These are phyloP conservation scores for Philypnodon macrostomus DNA, from an alignment of 2,797 vertebrate species.

Conservation along the genomic window DNA sequence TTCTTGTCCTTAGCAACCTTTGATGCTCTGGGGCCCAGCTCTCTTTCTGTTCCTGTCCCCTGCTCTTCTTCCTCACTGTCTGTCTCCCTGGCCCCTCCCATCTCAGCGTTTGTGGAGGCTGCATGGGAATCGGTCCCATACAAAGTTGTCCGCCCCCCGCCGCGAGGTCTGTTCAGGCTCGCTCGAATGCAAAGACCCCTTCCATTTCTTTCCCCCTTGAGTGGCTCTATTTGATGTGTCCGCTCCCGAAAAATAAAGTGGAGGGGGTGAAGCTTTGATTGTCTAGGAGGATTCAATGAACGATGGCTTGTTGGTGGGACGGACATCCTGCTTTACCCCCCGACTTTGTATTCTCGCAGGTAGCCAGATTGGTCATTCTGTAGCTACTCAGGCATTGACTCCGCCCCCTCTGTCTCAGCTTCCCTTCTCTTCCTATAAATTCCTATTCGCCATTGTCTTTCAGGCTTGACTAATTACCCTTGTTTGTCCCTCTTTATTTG, in stretches of 20 bases:
- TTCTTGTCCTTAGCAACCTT: conserved; percentile 80
- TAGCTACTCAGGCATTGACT: conserved; percentile 41
- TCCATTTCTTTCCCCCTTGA: conserved; percentile 65
- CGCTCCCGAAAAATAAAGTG: conserved; percentile 55
- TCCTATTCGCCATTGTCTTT: conserved; percentile 77
- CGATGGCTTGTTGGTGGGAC: conserved; percentile 65
- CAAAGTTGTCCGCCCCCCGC: conserved; percentile 68
- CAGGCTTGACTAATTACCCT: conserved; percentile 84
- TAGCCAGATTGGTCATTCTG: conserved; percentile 63
- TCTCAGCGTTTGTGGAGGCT: conserved; percentile 65
- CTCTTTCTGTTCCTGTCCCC: conserved; percentile 62
- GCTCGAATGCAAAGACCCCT: conserved; percentile 41
- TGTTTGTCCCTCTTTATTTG: conserved; percentile 84
- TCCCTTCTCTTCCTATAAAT: conserved; percentile 70
- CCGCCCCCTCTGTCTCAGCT: conserved; percentile 65
- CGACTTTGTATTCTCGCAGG: conserved; percentile 59
- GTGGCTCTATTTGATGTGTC: conserved; percentile 77
- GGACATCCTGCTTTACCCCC: conserved; percentile 66
- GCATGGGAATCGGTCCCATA: conserved; percentile 73
- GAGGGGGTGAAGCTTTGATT: conserved; percentile 62
- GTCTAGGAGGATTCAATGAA: conserved; percentile 70
- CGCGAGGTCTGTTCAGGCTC: conserved; percentile 69
- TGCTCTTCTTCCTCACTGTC: conserved; percentile 50
- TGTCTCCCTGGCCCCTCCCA: conserved; percentile 42
- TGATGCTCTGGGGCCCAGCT: conserved; percentile 75